A percentile compares a stretch with the other conserved stretches of the same genome.
Evolutionary conservation across 1,140 invertebrate genomes (phyloP).

Genomic region (Nephila pilipes): DNA sequence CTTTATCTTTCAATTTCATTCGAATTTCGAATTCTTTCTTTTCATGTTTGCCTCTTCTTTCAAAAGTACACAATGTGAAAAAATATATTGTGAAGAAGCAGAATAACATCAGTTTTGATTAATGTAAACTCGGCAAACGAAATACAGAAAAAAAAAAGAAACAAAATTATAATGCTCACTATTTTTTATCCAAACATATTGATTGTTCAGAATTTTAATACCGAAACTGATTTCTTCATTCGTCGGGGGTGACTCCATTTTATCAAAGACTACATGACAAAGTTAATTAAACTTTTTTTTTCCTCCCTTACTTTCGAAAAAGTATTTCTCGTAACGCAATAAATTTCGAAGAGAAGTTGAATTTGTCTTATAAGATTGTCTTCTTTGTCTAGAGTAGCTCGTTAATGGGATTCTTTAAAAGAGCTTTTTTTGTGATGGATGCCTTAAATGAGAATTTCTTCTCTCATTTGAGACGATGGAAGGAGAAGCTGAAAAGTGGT

Average conservation of each 20-base stretch:
- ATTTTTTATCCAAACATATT: not conserved
- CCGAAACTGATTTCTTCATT: not conserved
- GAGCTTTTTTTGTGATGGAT: not conserved
- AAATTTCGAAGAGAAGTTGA: not conserved
- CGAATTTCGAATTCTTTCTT: not conserved
- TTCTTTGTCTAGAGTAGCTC: not conserved
- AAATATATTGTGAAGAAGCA: not conserved
- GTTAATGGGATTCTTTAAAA: not conserved
- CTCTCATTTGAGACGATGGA: not conserved
- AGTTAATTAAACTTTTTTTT: conserved; percentile 16
- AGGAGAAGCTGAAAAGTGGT: not conserved
- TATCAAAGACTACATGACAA: not conserved
- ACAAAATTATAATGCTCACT: not conserved
- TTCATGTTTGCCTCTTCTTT: not conserved
- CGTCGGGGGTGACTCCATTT: not conserved
- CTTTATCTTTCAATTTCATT: not conserved
- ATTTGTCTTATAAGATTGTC: not conserved
- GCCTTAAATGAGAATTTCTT: not conserved
- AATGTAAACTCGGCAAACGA: not conserved
- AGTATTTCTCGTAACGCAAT: conserved; percentile 1
- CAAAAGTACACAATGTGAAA: not conserved
- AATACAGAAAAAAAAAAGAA: not conserved
- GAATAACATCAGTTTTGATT: not conserved
- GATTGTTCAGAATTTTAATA: conserved; percentile 24
- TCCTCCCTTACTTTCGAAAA: not conserved